These are phyloP conservation scores for Erpetoichthys calabaricus DNA, from an alignment of 2,797 vertebrate genomes.

Conservation along the genomic window DNA sequence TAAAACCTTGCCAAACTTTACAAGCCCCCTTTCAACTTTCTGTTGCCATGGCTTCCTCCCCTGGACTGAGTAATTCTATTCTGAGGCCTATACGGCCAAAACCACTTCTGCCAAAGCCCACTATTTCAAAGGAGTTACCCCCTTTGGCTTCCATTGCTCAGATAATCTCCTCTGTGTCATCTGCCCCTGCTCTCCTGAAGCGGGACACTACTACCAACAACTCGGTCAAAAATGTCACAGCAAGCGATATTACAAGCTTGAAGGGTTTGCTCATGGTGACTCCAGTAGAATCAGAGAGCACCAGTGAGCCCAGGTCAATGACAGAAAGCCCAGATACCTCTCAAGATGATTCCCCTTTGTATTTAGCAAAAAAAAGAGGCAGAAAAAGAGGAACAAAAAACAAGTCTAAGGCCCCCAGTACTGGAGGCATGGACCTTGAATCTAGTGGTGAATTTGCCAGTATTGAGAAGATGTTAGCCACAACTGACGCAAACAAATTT, in stretches of 20 bases:
- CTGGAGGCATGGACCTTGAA: conserved; percentile 63
- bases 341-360: conserved; percentile 24
- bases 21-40: conserved; percentile 50
- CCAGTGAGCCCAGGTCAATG: conserved; percentile 20
- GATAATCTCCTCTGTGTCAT: conserved; percentile 91
- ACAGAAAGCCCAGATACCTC: conserved; percentile 22
- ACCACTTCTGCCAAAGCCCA: conserved; percentile 68
- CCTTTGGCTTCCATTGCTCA: conserved; percentile 91
- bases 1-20: conserved; percentile 40
- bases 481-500: conserved; percentile 86
- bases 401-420: conserved; percentile 26
- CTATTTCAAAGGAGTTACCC: conserved; percentile 63
- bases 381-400: conserved; percentile 48
- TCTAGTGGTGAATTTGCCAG: conserved; percentile 94
- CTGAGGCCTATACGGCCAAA: conserved; percentile 58
- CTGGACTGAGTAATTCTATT: conserved; percentile 41
- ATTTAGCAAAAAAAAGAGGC: conserved; percentile 45
- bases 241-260: conserved; percentile 16
- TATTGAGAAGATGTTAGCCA: conserved; percentile 91
- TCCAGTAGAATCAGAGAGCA: conserved; percentile 22
- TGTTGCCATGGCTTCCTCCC: conserved; percentile 44
- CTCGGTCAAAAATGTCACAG: conserved; percentile 26
- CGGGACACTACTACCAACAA: conserved; percentile 33
- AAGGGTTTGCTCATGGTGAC: background rate
- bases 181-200: conserved; percentile 72